Base-by-base conservation (phyloP, 92 coral and sea anemone species). In the Porites divaricata region DNA sequence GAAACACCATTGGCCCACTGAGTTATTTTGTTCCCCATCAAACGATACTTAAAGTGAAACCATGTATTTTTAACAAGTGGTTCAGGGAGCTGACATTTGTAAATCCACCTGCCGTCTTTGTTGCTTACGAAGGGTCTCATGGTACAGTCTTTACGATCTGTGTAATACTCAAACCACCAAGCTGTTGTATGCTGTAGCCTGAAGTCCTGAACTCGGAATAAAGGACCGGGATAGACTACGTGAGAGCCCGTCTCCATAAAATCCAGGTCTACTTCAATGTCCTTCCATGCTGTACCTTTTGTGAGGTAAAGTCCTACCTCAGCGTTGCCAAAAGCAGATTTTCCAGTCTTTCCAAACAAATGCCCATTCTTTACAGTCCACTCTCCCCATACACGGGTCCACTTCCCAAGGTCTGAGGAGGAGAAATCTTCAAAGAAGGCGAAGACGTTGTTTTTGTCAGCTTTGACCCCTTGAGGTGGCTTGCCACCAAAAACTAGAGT, bases 91-190 rank as follows among this genome's bases (percentile, higher is more conserved):
- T 80, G 73, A 21, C 93, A 77, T n/a, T 21, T 85, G 83, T 94
- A 94, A 53, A 61, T 26, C 95, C 94, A 90, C 4, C 8, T 9
- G 0, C 95, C 98, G 26, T 92, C 95, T 20, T 28, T 64, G 86
- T 88, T 90, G 86, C 79, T 79, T 22, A 76, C 63, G 25, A 35
- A 87, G 1, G 98, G 98, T 57, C 98, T 88, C 95, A 94, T 92
- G 17, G 95, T 94, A 50, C 98, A 94, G 13, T 65, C 75, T 59
- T 67, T 76, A 41, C 74, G 66, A 49, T 75, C 88, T 8, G 87
- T 72, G 23, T 20, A 21, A 58, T 94, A 94, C 69, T 92, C 89
- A 61, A 94, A 89, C 95, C 94, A 89, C 98, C 98, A 94, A 8
- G 89, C 95, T 20, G 89, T 92, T 10, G 98, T 92, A 6, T 61